Base-by-base conservation (phyloP, 2,797 vertebrate species). In the Tragopan temminckii region DNA sequence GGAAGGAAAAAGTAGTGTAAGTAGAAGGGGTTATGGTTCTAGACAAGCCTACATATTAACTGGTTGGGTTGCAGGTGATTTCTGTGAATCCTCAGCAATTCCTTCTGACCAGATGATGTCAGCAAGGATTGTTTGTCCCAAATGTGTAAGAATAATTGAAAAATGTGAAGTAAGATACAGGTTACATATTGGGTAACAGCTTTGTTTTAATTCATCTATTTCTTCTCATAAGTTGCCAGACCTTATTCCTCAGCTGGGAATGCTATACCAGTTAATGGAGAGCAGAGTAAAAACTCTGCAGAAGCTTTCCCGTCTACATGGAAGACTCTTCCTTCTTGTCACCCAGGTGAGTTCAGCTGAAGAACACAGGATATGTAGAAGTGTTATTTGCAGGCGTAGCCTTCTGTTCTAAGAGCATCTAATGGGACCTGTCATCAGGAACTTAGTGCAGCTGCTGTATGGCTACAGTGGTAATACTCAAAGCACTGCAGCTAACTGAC, bases 201-300 rank as follows among this genome's bases (percentile, higher is more conserved):
- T 89, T 95, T 2, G 2, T 67, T 57, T 75, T 57, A 70, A 63
- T 80, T 87, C 3, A 55, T 83, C 66, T 1, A 2, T 92, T 13
- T 80, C 38, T 80, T 90, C 43, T 78, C 13, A 48, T 18, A 97
- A 99, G 99, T 97, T 99, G 93, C 99, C 99, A 35, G 99, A 99
- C 96, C 97, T 99, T 96, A 98, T 99, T 61, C 97, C 98, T 87
- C 98, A 99, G 96, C 97, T 99, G 88, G 99, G 99, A 43, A 98
- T 98, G 58, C 97, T 99, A 5, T 99, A 99, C 90, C 99, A 99
- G 95, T 97, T 99, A 96, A 99, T 99, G 93, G 99, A 99, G 97
- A 99, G 98, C 97, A 97, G 99, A 98, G 99, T 99, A 69, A 99
- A 99, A 97, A 98, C 98, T 83, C 98, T 99, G 88, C 99, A 99